phyloP scores from a whole-genome alignment of 2,888 invertebrate species.

The Mimas tiliae region DNA sequence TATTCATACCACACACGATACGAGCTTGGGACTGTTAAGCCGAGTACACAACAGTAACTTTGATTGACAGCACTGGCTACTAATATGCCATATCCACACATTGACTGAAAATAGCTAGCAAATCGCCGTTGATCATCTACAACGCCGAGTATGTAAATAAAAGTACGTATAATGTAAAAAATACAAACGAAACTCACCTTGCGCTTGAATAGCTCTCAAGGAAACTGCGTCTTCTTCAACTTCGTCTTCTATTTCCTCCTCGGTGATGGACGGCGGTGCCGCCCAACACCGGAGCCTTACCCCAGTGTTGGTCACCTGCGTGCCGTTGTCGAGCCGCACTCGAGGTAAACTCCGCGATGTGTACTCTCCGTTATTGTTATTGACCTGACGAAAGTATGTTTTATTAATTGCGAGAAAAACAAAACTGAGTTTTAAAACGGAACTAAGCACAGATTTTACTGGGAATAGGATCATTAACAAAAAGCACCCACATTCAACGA shows the following conservation, averaged over 20 bases:
- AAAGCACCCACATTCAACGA: neutral
- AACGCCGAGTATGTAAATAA: too few species aligned
- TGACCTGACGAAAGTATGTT: conserved; percentile 51
- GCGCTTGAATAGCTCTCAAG: conserved; percentile 85
- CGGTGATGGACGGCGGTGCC: conserved; percentile 88
- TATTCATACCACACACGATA: too few species aligned
- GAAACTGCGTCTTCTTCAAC: conserved; percentile 87
- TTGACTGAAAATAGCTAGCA: too few species aligned
- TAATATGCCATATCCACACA: too few species aligned
- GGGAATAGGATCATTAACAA: neutral
- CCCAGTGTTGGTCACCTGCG: conserved; percentile 85
- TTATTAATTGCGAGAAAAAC: neutral
- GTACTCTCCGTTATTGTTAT: conserved; percentile 75
- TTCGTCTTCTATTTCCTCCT: conserved; percentile 87
- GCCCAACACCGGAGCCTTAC: conserved; percentile 85
- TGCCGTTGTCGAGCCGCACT: conserved; percentile 88
- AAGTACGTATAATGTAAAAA: neutral
- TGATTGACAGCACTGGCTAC: too few species aligned
- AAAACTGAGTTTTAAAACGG: neutral
- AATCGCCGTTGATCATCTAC: too few species aligned
- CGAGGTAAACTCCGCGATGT: conserved; percentile 83
- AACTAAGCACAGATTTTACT: neutral
- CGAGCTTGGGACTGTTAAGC: too few species aligned
- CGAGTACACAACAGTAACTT: too few species aligned
- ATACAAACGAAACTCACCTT: conserved; percentile 75